A percentile compares a stretch with the other conserved stretches of the same genome.
These are phyloP conservation scores for Ooceraea biroi DNA, from an alignment of 1,140 invertebrate genomes.

Conservation along the genomic window DNA sequence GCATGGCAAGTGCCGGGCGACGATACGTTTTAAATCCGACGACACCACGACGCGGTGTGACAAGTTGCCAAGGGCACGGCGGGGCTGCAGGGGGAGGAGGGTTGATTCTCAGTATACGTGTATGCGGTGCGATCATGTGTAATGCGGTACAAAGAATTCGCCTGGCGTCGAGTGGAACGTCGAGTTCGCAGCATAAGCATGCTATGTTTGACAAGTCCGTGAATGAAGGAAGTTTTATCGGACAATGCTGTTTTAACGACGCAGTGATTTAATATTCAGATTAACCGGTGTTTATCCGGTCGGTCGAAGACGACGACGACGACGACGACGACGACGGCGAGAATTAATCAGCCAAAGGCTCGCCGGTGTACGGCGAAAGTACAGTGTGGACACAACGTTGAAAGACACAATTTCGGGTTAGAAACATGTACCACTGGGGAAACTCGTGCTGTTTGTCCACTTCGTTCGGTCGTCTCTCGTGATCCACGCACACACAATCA, in stretches of 20 bases:
- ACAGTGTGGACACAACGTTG: conserved; percentile 59
- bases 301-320: conserved; percentile 46
- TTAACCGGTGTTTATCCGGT: conserved; percentile 9
- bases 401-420: conserved; percentile 73
- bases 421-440: conserved; percentile 74
- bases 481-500: conserved; percentile 78
- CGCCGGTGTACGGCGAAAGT: conserved; percentile 28
- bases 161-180: conserved; percentile 69
- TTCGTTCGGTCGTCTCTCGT: conserved; percentile 72
- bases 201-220: too few relatives aligned
- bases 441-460: conserved; percentile 78
- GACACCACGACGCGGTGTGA: conserved; percentile 46
- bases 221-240: too few relatives aligned
- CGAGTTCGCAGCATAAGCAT: conserved; percentile 50
- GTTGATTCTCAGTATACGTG: conserved; percentile 64
- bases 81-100: conserved; percentile 11
- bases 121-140: conserved; percentile 71
- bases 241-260: not conserved
- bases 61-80: conserved; percentile 6
- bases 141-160: conserved; percentile 75
- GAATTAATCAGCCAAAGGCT: conserved; percentile 55
- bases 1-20: conserved; percentile 61
- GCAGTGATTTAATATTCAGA: conserved; percentile 28
- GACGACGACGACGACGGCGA: conserved; percentile 9
- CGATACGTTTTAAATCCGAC: conserved; percentile 74